A percentile compares a stretch with the other conserved stretches of the same genome.
These are phyloP conservation scores for Siphlonurus alternatus DNA, from an alignment of 2,888 invertebrate species.

Conservation along the genomic window DNA sequence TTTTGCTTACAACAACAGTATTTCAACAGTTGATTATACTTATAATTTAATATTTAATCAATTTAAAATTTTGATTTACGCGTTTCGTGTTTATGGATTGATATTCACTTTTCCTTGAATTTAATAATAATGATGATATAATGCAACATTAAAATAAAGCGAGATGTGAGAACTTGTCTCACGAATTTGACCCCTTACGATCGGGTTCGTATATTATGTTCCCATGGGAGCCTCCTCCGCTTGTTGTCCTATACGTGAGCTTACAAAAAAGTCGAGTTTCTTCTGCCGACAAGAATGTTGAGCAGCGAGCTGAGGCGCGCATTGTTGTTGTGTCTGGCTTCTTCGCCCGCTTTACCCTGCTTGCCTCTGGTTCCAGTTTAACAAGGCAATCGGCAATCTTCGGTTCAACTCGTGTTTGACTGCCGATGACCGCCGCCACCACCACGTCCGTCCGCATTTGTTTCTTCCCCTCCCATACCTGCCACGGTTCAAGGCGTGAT, in stretches of 20 bases:
- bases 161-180: too few relatives aligned
- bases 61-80: too few relatives aligned
- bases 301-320: background rate
- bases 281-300: background rate
- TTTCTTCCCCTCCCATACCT: background rate
- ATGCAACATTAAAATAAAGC: too few relatives aligned
- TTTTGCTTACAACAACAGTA: too few relatives aligned
- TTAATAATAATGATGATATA: too few relatives aligned
- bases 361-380: background rate
- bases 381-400: background rate
- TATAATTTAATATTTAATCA: too few relatives aligned
- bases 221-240: background rate
- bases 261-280: background rate
- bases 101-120: too few relatives aligned
- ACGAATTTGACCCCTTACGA: background rate
- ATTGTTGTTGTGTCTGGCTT: background rate
- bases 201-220: background rate
- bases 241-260: too few relatives aligned
- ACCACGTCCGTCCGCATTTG: background rate
- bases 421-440: background rate
- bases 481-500: background rate
- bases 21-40: too few relatives aligned
- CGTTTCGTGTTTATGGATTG: too few relatives aligned
- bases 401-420: background rate
- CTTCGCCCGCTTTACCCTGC: background rate